Conservation (phyloP, 1,140 invertebrate genomes). For the Drosophila auraria region DNA sequence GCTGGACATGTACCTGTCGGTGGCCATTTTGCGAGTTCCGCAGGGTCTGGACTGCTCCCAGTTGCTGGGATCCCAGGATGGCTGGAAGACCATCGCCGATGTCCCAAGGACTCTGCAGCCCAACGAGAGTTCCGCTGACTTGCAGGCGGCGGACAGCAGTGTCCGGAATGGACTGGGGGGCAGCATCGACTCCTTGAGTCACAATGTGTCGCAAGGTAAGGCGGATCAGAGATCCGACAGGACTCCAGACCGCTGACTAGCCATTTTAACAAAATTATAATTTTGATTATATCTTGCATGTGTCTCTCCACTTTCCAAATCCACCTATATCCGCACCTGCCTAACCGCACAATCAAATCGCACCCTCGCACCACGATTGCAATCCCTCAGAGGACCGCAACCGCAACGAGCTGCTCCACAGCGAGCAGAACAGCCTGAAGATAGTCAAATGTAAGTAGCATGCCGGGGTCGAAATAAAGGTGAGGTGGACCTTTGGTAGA, state of each 20-base stretch:
- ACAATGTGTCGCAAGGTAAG: constrained; percentile 83
- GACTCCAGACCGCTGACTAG: not conserved
- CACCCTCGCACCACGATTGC: constrained; percentile 54
- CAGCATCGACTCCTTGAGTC: constrained; percentile 81
- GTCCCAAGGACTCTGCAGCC: constrained; percentile 78
- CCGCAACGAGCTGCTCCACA: constrained; percentile 47
- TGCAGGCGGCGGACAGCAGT: constrained; percentile 69
- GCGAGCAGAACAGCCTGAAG: constrained; percentile 65
- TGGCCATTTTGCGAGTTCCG: constrained; percentile 93
- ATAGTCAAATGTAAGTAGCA: constrained; percentile 79
- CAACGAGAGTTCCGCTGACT: constrained; percentile 81
- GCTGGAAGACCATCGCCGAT: constrained; percentile 64
- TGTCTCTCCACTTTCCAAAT: not conserved
- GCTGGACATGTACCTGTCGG: constrained; percentile 95
- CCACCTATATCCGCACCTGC: constrained; percentile 39
- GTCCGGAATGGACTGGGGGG: constrained; percentile 72
- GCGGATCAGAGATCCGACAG: not conserved
- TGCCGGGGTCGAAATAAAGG: constrained; percentile 1
- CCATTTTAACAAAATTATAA: not conserved
- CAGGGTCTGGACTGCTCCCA: constrained; percentile 92
- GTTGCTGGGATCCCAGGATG: constrained; percentile 87
- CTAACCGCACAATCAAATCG: constrained; percentile 43
- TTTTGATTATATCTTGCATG: constrained; percentile 55
- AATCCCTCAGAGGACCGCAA: constrained; percentile 64
- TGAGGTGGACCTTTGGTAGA: constrained; percentile 14